Percentiles rank a stretch among this genome's conserved stretches.
These are phyloP conservation scores for Hycleus cichorii DNA, from an alignment of 1,140 invertebrate species.

Conservation along the genomic window DNA sequence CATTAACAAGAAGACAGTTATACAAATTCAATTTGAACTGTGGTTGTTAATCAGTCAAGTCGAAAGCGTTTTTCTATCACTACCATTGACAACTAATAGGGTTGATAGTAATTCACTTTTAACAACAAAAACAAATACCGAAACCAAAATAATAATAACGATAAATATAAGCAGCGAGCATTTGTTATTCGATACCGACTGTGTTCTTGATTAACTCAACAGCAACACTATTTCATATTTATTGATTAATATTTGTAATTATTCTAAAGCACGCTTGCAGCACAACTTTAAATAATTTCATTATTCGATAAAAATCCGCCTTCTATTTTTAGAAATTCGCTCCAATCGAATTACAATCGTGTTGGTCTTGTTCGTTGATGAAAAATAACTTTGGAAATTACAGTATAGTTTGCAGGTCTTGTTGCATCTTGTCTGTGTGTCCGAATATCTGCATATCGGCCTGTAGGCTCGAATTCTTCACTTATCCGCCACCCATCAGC, in stretches of 20 bases:
- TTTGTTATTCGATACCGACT: conserved; percentile 22
- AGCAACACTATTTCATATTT: conserved; percentile 16
- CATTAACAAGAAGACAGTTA: no score
- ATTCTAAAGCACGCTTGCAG: conserved; percentile 10
- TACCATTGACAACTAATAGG: no score
- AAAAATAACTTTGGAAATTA: background rate
- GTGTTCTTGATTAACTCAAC: conserved; percentile 23
- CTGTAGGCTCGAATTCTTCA: conserved; percentile 24
- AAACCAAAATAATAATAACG: background rate
- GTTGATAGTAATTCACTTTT: no score
- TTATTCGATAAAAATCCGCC: background rate
- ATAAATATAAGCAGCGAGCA: conserved; percentile 13
- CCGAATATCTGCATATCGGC: conserved; percentile 27
- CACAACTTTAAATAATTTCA: background rate
- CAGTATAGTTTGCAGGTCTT: background rate
- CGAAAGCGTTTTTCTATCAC: no score
- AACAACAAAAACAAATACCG: no score
- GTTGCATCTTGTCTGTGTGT: conserved; percentile 11
- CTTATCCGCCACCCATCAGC: conserved; percentile 25
- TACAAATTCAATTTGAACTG: no score
- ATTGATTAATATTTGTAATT: conserved; percentile 24
- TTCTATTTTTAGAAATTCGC: background rate
- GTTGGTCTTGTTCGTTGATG: background rate
- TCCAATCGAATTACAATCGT: background rate
- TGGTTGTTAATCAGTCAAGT: no score